Evolutionary conservation across 2,113 vertebrate species (phyloP).

Genomic region (Trochalopteron elliotii): DNA sequence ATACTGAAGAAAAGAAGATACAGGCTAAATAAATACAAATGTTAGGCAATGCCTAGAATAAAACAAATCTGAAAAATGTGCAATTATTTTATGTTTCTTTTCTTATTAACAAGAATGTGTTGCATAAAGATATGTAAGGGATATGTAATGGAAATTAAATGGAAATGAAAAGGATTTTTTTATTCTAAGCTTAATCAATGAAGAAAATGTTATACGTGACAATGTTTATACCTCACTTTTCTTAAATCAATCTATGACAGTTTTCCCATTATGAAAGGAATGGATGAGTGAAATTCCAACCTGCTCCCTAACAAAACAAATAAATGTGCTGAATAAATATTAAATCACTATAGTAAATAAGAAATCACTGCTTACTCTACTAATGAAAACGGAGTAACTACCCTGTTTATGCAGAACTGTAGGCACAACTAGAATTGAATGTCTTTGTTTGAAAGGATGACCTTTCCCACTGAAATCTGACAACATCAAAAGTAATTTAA

Average conservation of each 20-base stretch:
- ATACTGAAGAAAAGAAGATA: neutral
- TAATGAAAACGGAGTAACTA: neutral
- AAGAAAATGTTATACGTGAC: neutral
- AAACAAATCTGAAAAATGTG: neutral
- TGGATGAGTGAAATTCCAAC: neutral
- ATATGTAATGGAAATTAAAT: neutral
- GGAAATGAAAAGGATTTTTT: neutral
- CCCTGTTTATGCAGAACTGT: neutral
- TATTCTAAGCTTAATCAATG: neutral
- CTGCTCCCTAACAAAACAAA: neutral
- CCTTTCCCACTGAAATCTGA: neutral
- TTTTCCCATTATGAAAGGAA: neutral
- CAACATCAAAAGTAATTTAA: neutral
- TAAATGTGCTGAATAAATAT: neutral
- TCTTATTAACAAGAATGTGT: neutral
- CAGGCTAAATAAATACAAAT: neutral
- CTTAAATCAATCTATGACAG: neutral
- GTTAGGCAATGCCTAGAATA: neutral
- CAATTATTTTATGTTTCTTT: neutral
- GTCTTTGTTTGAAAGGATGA: neutral
- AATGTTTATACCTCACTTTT: neutral
- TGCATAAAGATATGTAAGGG: neutral
- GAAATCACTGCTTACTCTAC: neutral
- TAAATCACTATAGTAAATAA: conserved; percentile 6
- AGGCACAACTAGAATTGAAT: neutral